A percentile compares a stretch with the other conserved stretches of the same genome.
Conservation (phyloP, 2,113 vertebrate genomes). For the Martes martes region DNA sequence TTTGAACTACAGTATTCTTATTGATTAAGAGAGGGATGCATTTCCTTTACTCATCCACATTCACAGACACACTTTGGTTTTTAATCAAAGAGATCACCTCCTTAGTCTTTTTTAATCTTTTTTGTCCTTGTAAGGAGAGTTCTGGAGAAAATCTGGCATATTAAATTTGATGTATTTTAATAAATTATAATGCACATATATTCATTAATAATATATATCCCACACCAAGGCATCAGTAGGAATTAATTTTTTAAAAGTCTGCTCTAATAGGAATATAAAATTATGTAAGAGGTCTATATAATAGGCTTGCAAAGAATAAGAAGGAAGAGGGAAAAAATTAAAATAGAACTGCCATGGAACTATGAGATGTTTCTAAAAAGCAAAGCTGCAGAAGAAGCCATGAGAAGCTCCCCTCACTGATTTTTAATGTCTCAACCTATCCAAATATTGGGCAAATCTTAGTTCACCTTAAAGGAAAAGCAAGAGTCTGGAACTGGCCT, state of each 20-base stretch:
- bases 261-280: slow-evolving; percentile 54
- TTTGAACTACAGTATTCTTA: not conserved
- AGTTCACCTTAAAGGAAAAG: not conserved
- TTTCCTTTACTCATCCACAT: not conserved
- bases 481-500: not conserved
- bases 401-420: not conserved
- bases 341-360: not conserved
- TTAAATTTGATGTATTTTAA: slow-evolving; percentile 59
- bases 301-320: slow-evolving; percentile 44
- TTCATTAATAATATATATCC: slow-evolving; percentile 57
- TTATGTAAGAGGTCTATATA: slow-evolving; percentile 57
- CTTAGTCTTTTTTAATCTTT: not conserved
- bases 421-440: not conserved
- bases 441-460: not conserved
- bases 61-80: not conserved
- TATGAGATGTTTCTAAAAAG: not conserved
- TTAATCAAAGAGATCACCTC: not conserved
- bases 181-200: slow-evolving; percentile 60
- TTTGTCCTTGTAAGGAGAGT: slow-evolving; percentile 15
- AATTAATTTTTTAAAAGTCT: slow-evolving; percentile 68
- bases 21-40: not conserved
- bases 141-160: slow-evolving; percentile 34
- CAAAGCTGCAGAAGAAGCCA: not conserved
- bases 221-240: slow-evolving; percentile 34
- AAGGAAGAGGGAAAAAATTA: not conserved